phyloP scores from a whole-genome alignment of 2,888 invertebrate species.

The Harpalus rubripes region DNA sequence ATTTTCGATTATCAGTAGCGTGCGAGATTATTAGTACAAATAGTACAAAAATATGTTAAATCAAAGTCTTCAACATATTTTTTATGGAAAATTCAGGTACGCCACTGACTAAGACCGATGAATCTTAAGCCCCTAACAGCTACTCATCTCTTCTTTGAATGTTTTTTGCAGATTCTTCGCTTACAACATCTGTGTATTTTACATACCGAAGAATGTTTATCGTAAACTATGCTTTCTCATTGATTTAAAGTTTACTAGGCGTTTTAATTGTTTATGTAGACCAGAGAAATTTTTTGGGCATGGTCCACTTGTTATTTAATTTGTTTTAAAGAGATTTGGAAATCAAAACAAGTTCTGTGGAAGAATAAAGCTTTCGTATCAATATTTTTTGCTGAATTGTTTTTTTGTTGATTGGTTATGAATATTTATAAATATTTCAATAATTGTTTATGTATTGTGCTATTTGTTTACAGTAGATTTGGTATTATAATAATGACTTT shows the following conservation, averaged over 20 bases:
- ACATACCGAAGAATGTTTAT: constrained; percentile 3
- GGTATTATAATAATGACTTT: neutral
- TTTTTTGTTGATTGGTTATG: neutral
- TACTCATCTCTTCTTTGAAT: neutral
- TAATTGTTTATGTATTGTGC: neutral
- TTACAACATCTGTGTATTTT: constrained; percentile 1
- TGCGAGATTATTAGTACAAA: no score
- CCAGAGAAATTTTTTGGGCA: constrained; percentile 10
- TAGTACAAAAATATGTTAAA: no score
- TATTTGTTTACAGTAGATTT: neutral
- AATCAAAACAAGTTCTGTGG: neutral
- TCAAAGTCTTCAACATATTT: neutral
- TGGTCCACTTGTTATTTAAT: constrained; percentile 14
- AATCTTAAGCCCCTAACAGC: neutral
- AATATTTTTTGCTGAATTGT: neutral
- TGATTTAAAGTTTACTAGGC: neutral
- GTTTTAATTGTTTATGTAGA: constrained; percentile 12
- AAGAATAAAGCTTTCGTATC: neutral
- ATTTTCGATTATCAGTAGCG: no score
- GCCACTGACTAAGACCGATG: neutral
- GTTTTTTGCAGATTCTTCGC: neutral
- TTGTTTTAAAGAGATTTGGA: constrained; percentile 1
- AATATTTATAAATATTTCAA: neutral
- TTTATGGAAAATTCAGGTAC: neutral
- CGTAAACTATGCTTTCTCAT: constrained; percentile 6